These are phyloP conservation scores for Taenioides sp. DNA, from an alignment of 2,797 vertebrate species.

Conservation along the genomic window DNA sequence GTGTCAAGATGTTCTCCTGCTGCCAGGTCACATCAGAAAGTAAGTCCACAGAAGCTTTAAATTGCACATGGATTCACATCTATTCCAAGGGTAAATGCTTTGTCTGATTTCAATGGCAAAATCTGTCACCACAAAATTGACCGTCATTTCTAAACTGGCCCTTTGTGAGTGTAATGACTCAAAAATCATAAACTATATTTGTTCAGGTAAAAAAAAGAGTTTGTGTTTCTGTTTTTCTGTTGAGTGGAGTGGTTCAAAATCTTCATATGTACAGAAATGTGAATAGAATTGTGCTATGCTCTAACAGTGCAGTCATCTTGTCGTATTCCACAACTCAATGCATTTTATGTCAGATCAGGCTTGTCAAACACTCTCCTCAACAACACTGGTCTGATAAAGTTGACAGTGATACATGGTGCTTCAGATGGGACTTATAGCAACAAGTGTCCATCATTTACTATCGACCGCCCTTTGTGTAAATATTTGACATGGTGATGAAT, in stretches of 20 bases:
- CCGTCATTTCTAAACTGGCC: no score
- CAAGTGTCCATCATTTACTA: background rate
- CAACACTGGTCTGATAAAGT: conserved; percentile 1
- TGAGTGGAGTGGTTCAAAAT: background rate
- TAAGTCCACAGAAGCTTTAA: background rate
- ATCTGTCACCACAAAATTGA: no score
- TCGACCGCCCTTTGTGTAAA: background rate
- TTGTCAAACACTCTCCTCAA: no score
- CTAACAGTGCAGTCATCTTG: background rate
- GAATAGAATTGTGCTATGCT: no score
- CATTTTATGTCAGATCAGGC: background rate
- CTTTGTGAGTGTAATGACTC: background rate
- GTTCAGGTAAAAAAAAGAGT: no score
- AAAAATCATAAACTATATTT: background rate
- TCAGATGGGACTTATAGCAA: background rate
- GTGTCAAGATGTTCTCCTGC: conserved; percentile 10
- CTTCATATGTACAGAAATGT: no score
- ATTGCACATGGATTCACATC: background rate
- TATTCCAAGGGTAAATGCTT: background rate
- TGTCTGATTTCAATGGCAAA: background rate
- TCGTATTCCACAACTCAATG: background rate
- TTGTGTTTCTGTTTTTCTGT: background rate
- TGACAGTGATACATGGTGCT: conserved; percentile 3
- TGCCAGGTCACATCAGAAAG: background rate
- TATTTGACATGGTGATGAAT: no score